Evolutionary conservation across 2,888 invertebrate species (phyloP), one percentile per base, ranked within the genome.

Genomic region (Folsomia manolachei): DNA sequence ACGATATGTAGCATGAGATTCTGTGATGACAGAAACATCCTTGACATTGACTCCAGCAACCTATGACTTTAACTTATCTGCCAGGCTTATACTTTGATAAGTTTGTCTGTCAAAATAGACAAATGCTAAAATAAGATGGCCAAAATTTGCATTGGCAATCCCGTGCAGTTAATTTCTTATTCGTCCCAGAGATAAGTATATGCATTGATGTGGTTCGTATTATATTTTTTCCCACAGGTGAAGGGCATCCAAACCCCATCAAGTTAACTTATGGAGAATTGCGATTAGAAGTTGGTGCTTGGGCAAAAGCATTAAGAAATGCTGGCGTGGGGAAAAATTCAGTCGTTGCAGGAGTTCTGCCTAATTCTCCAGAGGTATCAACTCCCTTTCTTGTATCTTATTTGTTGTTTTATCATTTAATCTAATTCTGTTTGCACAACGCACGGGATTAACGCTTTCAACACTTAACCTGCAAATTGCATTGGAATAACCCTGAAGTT

Each of bases 281-380:
- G 21, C 77, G 82, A 11, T 60, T 81, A n/a, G 81, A 82, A 66
- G 85, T 85, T n/a, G 80, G 82, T 0, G 73, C 76, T 27, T 84
- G 83, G 82, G 84, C 84, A 18, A 81, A 82, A 14, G 84, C 85
- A 51, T 81, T 86, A 82, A 82, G 74, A 69, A 80, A 81, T 51
- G 75, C 83, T 65, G 85, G 86, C 0, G 81, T 86, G 0, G 53
- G 79, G 66, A 82, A 80, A 61, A 85, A 85, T 14, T 87, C 87
- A 80, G 82, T 85, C 61, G 85, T 87, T 73, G 87, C 83, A 82
- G 86, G 87, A 70, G 75, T 80, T 65, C 63, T 81, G 24, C 81
- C 81, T 19, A 81, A 81, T 67, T 77, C 74, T 69, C 74, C 77
- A 7, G 73, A 79, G 66, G 79, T 78, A 69, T 39, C 53, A 65